Evolutionary conservation across 2,888 invertebrate genomes (phyloP).

Genomic region (Drosophila falleni): DNA sequence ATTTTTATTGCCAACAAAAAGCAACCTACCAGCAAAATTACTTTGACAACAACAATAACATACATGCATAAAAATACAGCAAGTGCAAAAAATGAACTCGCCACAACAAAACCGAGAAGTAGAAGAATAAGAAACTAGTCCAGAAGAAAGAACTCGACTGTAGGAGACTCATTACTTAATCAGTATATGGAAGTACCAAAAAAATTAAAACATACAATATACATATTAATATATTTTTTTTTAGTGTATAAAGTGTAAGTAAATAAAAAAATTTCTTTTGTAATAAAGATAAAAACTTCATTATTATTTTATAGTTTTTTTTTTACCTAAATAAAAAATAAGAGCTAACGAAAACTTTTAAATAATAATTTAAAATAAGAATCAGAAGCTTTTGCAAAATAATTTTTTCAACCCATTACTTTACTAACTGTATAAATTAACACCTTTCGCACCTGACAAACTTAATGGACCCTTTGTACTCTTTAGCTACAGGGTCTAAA

Average conservation of each 20-base stretch:
- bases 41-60: slow-evolving; percentile 43
- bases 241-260: too few species aligned
- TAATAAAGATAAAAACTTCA: too few species aligned
- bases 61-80: neutral
- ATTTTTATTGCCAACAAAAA: slow-evolving; percentile 60
- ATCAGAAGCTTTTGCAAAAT: too few species aligned
- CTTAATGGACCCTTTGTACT: neutral
- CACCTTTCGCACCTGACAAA: neutral
- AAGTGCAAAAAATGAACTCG: slow-evolving; percentile 60
- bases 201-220: too few species aligned
- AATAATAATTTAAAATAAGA: too few species aligned
- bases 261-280: too few species aligned
- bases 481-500: slow-evolving; percentile 1
- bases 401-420: neutral
- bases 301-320: too few species aligned
- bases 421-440: too few species aligned
- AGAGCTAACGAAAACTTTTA: too few species aligned
- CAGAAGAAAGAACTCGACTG: neutral
- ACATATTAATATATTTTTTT: too few species aligned
- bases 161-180: neutral
- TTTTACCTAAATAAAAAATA: too few species aligned
- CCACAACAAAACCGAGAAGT: slow-evolving; percentile 71
- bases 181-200: too few species aligned
- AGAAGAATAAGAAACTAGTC: slow-evolving; percentile 24
- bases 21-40: slow-evolving; percentile 41